A percentile compares a stretch with the other conserved stretches of the same genome.
Evolutionary conservation across 2,797 vertebrate genomes (phyloP).

Genomic region (Sebastiscus albofasciatus): DNA sequence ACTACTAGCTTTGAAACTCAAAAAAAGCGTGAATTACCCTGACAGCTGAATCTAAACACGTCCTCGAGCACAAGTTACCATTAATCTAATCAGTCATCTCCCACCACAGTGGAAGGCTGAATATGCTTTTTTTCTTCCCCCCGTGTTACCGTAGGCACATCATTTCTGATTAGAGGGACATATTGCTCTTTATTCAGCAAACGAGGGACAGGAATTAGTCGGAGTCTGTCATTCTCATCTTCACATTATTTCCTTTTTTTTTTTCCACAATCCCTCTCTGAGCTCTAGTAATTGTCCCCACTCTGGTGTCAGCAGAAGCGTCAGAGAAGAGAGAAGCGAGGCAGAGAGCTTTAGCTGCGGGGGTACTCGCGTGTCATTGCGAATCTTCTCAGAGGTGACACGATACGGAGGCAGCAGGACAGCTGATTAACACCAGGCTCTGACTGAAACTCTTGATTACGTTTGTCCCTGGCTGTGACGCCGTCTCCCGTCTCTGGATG

Average conservation of each 20-base stretch:
- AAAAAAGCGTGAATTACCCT: slow-evolving; percentile 26
- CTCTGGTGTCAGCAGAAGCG: slow-evolving; percentile 38
- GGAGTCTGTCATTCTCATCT: slow-evolving; percentile 54
- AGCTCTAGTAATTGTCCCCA: slow-evolving; percentile 22
- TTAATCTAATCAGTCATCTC: slow-evolving; percentile 61
- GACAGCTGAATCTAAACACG: slow-evolving; percentile 43
- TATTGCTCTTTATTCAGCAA: slow-evolving; percentile 54
- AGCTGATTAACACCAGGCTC: slow-evolving; percentile 70
- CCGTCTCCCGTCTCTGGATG: slow-evolving; percentile 10
- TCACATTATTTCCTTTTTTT: slow-evolving; percentile 2
- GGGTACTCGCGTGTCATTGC: slow-evolving; percentile 44
- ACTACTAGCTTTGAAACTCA: slow-evolving; percentile 23
- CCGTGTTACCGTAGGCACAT: slow-evolving; percentile 33
- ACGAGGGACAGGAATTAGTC: slow-evolving; percentile 57
- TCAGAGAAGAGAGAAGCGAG: background rate
- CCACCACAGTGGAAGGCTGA: slow-evolving; percentile 4
- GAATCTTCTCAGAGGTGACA: slow-evolving; percentile 63
- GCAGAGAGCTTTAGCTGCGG: slow-evolving; percentile 44
- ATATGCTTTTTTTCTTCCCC: background rate
- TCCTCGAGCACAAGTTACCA: slow-evolving; percentile 14
- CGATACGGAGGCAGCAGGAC: slow-evolving; percentile 53
- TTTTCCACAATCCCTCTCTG: background rate
- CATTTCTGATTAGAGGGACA: slow-evolving; percentile 56
- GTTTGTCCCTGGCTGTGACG: slow-evolving; percentile 18
- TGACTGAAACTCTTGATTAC: slow-evolving; percentile 69